Evolutionary conservation across 2,797 vertebrate species (phyloP).

Genomic region (Choloepus didactylus): DNA sequence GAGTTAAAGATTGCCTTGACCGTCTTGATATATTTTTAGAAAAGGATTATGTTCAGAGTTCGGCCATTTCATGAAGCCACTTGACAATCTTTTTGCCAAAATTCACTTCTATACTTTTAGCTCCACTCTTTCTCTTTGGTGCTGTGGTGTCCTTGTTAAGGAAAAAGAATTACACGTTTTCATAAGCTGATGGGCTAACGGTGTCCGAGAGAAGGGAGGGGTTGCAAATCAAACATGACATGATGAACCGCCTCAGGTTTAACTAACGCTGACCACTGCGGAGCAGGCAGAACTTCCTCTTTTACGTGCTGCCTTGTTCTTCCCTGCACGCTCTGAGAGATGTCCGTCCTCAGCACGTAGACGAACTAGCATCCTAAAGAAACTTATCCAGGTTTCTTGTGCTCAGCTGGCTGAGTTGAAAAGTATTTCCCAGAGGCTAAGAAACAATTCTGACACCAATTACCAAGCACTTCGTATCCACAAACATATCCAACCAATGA

Average conservation of each 20-base stretch:
- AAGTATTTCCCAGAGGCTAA: neutral
- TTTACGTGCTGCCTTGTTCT: neutral
- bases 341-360: neutral
- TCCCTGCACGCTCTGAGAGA: neutral
- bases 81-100: conserved; percentile 28
- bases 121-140: conserved; percentile 30
- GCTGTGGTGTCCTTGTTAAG: neutral
- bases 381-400: neutral
- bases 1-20: neutral
- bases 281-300: neutral
- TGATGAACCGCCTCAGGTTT: neutral
- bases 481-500: neutral
- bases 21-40: conserved; percentile 5
- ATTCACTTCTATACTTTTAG: neutral
- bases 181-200: neutral
- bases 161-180: neutral
- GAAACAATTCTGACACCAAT: neutral
- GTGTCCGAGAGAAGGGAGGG: neutral
- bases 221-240: neutral
- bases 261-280: neutral
- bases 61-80: neutral
- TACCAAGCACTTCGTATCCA: neutral
- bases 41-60: conserved; percentile 32
- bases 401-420: neutral
- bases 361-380: neutral